Conservation (phyloP, 2,888 invertebrate species). For the Drepanosiphum platanoidis region DNA sequence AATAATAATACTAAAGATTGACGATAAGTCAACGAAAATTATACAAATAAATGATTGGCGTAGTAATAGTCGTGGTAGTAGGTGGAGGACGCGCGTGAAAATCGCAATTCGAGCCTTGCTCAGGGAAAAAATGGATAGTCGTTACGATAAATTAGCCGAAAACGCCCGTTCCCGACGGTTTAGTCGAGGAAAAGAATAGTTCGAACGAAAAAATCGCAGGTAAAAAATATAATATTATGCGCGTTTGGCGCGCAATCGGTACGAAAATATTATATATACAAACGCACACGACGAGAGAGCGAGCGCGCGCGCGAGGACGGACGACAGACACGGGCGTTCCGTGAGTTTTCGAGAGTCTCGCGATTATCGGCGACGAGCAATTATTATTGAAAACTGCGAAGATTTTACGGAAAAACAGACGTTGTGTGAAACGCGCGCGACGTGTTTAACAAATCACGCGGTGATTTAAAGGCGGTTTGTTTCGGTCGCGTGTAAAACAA, state of each 20-base stretch:
- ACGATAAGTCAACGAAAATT: too few species aligned
- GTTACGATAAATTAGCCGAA: too few species aligned
- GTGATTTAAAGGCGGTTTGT: constrained; percentile 48
- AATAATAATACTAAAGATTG: too few species aligned
- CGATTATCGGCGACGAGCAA: background rate
- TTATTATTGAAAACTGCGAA: background rate
- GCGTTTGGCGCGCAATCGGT: too few species aligned
- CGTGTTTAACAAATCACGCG: constrained; percentile 25
- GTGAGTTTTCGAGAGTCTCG: too few species aligned
- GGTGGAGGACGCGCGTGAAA: too few species aligned
- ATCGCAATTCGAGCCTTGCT: too few species aligned
- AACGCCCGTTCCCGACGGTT: background rate
- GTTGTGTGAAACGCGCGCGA: background rate
- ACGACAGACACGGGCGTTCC: too few species aligned
- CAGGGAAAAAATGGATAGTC: too few species aligned
- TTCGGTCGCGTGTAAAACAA: constrained; percentile 40
- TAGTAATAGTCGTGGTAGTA: too few species aligned
- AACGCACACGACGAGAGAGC: background rate
- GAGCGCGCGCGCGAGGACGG: background rate
- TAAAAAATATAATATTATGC: background rate
- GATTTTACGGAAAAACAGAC: too few species aligned
- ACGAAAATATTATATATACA: background rate
- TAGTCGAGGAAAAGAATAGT: background rate
- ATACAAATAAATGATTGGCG: too few species aligned
- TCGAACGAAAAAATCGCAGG: background rate